Evolutionary conservation across 2,113 vertebrate species (phyloP), one percentile per base, ranked within the genome.

Genomic region (Marmota flaviventris): DNA sequence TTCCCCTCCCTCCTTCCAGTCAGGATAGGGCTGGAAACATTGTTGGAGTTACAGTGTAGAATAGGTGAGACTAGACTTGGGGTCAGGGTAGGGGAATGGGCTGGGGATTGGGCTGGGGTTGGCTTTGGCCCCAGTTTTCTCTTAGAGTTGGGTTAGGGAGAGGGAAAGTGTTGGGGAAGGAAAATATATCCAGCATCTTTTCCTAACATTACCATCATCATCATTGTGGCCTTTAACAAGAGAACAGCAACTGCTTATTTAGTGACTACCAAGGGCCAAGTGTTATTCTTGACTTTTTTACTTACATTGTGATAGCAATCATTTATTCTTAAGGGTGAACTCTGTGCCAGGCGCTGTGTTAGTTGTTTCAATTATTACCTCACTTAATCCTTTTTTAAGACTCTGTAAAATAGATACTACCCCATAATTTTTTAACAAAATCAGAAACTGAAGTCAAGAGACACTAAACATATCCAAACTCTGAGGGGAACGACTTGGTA

Each of bases 331-430:
- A 91, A 58, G 42, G 25, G 12, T 69, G 48, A 94, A 85, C 32
- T n/a, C 79, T 12, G 8, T 75, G 20, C 8, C 24, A 22, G 3
- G 7, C 75, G 17, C 24, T 70, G 29, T 70, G 24, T 77, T 84
- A 58, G 14, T 39, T 53, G 10, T 73, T 95, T 90, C 16, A 2
- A 83, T n/a, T 89, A 17, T 51, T 51, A 82, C 37, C 3, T 93
- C 17, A 93, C 25, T 89, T 79, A 86, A 42, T 88, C 48, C 37
- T 94, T 92, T 58, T 81, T 42, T 18, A 87, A 88, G 94, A 42
- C 2, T n/a, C 13, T 48, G 3, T 51, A 20, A 93, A 51, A 86
- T 39, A 93, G 32, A 32, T 61, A 37, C 51, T 34, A 25, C 2
- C 17, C 1, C 14, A 53, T 51, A 34, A 65, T 88, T 73, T 9